Evolutionary conservation across 2,113 vertebrate species (phyloP).

Genomic region (Sapayoa aenigma): DNA sequence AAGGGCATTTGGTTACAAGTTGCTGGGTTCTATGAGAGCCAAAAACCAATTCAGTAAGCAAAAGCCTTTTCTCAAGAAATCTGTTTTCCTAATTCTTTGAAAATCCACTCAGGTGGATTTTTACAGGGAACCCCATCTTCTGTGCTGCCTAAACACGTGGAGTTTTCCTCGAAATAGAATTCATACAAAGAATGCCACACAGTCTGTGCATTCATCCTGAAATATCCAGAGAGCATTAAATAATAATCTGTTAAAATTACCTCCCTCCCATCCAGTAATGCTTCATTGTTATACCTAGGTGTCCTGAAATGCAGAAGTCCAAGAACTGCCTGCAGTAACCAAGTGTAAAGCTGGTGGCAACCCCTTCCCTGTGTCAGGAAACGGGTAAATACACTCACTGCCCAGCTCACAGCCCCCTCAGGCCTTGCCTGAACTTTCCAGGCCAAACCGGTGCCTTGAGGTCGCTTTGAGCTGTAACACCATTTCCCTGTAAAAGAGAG

Average conservation of each 20-base stretch:
- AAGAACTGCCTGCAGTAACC: neutral
- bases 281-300: neutral
- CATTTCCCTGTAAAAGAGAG: neutral
- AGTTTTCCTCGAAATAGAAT: neutral
- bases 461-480: neutral
- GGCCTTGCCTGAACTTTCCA: neutral
- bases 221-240: neutral
- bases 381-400: neutral
- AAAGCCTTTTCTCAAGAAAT: neutral
- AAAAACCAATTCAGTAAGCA: neutral
- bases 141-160: neutral
- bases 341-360: neutral
- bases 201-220: neutral
- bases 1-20: neutral
- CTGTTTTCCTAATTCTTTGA: neutral
- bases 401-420: neutral
- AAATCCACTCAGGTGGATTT: neutral
- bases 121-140: neutral
- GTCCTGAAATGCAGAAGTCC: neutral
- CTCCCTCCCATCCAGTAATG: neutral
- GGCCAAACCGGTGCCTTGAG: neutral
- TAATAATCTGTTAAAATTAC: neutral
- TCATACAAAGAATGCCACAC: neutral
- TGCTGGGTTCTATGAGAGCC: neutral
- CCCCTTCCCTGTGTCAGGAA: neutral